Base-by-base conservation (phyloP, 1,140 invertebrate species). In the Zaprionus ornatus region DNA sequence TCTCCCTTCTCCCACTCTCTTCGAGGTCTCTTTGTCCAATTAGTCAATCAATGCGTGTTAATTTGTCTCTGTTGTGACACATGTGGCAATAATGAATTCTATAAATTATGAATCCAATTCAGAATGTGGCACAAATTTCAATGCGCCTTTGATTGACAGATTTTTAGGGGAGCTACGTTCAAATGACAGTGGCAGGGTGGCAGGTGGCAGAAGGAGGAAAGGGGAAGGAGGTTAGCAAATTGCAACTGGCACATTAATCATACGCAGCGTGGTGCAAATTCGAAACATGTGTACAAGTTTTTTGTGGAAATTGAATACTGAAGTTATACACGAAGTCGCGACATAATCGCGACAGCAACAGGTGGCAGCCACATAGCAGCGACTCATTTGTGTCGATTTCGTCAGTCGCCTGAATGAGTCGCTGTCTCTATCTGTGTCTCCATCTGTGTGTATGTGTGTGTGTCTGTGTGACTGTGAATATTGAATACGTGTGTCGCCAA, bases 251-350 rank as follows among this genome's bases (percentile, higher is more conserved):
- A 74, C 70, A 77, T 77, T 77, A 77, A 77, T 77, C 74, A 73
- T 73, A 77, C 73, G 73, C 73, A 75, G 73, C 73, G 73, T 75
- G 68, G 67, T 75, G 73, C 73, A 75, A 75, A 71, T 71, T 75
- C 63, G 17, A 71, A 45, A 65, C 73, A 75, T 54, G 60, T 70
- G 52, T 74, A 66, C 55, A 71, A 42, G 61, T 60, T 52, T 23
- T 52, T 32, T 35, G 29, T 35, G 45, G 21, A 63, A 56, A 72
- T 55, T 62, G 27, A 37, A 65, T 65, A 72, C 54, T 64, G 55
- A 32, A 62, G 56, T 27, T 21, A 50, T 70, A 54, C 27, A 45
- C 29, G 25, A 42, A 63, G 60, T 64, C 73, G 60, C 54, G 68
- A 76, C 61, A 71, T 71, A 74, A 74, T 74, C 72, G 25, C 74